Percentiles rank a stretch among this genome's conserved stretches.
These are phyloP conservation scores for Butorides virescens DNA, from an alignment of 2,113 vertebrate genomes.

Conservation along the genomic window DNA sequence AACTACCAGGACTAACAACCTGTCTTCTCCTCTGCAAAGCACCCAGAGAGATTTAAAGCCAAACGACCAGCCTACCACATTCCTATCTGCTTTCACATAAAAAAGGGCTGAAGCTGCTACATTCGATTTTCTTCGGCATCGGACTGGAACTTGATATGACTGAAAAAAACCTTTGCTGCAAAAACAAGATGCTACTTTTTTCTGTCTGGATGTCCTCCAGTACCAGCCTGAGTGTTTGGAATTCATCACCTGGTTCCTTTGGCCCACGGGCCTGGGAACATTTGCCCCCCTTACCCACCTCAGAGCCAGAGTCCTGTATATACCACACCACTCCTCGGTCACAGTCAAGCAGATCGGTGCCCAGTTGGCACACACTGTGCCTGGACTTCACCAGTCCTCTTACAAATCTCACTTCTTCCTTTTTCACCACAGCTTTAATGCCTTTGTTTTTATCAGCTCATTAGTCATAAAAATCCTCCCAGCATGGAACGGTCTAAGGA, in stretches of 20 bases:
- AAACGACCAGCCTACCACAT: not conserved
- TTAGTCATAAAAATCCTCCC: not conserved
- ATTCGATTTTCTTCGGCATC: not conserved
- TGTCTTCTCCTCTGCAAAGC: not conserved
- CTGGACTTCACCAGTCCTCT: not conserved
- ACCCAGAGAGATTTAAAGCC: not conserved
- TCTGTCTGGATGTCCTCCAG: not conserved
- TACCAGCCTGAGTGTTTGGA: not conserved
- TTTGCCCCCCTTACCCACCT: rapidly evolving
- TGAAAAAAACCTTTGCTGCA: not conserved
- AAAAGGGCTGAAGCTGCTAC: not conserved
- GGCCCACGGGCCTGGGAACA: not conserved
- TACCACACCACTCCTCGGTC: not conserved
- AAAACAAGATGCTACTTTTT: not conserved
- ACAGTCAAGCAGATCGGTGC: not conserved
- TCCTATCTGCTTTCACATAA: not conserved
- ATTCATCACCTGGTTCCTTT: not conserved
- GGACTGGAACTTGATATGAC: not conserved
- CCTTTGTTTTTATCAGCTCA: not conserved
- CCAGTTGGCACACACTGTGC: not conserved
- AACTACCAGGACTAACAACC: not conserved
- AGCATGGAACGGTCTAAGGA: not conserved
- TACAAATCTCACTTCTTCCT: not conserved
- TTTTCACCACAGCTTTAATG: not conserved
- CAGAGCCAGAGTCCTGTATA: not conserved